Evolutionary conservation across 2,113 vertebrate species (phyloP).

Genomic region (Nycticryphes semicollaris): DNA sequence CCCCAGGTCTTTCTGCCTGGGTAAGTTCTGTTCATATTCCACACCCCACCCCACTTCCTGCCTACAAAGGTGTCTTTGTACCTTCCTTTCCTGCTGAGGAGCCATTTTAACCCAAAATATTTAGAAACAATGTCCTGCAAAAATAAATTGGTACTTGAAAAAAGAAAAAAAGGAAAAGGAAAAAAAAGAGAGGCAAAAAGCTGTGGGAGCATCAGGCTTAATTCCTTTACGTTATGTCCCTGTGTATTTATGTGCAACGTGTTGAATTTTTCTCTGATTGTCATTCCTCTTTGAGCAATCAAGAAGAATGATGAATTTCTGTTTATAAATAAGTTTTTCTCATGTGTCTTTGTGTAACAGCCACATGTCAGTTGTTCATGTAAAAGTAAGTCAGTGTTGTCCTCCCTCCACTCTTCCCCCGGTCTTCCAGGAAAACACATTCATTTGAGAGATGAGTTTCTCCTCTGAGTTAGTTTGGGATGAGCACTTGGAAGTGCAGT

Average conservation of each 20-base stretch:
- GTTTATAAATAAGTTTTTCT: not conserved
- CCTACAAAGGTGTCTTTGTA: not conserved
- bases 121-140: not conserved
- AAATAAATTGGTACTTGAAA: not conserved
- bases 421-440: not conserved
- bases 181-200: not conserved
- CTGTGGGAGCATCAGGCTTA: not conserved
- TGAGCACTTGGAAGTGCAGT: not conserved
- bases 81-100: not conserved
- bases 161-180: not conserved
- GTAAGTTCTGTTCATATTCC: not conserved
- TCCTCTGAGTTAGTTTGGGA: not conserved
- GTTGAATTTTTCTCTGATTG: not conserved
- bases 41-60: accelerated
- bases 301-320: not conserved
- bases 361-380: not conserved
- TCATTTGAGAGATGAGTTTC: not conserved
- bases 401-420: not conserved
- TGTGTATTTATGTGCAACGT: not conserved
- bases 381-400: not conserved
- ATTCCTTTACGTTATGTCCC: not conserved
- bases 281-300: not conserved
- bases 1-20: not conserved
- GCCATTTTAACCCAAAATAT: not conserved
- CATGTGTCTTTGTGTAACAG: not conserved